Evolutionary conservation across 2,113 vertebrate species (phyloP), one percentile per base, ranked within the genome.

Genomic region (Thymallus thymallus): DNA sequence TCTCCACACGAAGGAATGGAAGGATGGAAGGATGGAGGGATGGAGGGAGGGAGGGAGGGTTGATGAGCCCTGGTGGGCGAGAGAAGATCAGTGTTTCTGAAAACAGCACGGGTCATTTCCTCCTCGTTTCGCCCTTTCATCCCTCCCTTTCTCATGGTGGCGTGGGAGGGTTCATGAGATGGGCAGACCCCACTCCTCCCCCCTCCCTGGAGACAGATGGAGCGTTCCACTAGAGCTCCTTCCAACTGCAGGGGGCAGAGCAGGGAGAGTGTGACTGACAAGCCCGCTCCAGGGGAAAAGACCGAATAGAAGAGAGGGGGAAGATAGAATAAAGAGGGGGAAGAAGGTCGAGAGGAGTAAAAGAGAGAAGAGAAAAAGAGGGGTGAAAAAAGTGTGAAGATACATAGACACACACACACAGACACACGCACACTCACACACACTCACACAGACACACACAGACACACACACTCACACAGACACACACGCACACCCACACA

Each of bases 221-320:
- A 46, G 60, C 13, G 71, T 83, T 83, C 77, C 72, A 76, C 71
- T 45, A 61, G 62, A 83, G 75, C 26, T n/a, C 30, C 64, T 76
- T 74, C 77, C 72, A 71, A 46, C 77, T 45, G 69, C 81, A 76
- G 81, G 81, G 81, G 76, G 80, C 67, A 79, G 70, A 61, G 69
- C 68, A 66, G 81, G 30, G 51, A 55, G 26, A 71, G 71, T 46
- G 74, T 73, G 68, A 77, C 74, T 77, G 81, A 83, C 75, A 75
- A 63, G 45, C 65, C 69, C 51, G 68, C 63, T 68, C 71, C 63
- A 63, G 77, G 63, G 77, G 58, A 7, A 69, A 12, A 20, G 1
- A 58, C 12, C 58, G 29, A 6, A 20, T 51, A 35, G 32, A 46
- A 76, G 20, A 22, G n/a, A 13, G 63, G 68, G 58, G 24, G 45